Evolutionary conservation across 1,140 invertebrate species (phyloP).

Genomic region (Drosophila arizonae): DNA sequence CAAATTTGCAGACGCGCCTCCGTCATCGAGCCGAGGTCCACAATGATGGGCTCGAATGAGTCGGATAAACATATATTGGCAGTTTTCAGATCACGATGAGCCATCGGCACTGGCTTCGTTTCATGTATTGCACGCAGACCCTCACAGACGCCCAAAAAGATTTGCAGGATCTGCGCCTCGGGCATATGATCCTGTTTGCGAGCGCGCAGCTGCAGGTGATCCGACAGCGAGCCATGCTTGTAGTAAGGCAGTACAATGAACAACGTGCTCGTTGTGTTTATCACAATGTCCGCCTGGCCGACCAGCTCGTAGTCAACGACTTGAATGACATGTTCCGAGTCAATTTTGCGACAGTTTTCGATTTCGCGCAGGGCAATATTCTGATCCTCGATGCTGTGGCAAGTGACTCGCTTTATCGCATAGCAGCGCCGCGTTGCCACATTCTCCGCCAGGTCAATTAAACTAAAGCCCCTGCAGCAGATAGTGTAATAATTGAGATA

Average conservation of each 20-base stretch:
- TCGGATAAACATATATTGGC: slow-evolving; percentile 91
- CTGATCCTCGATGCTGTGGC: slow-evolving; percentile 91
- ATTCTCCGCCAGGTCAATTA: slow-evolving; percentile 91
- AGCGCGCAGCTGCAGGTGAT: slow-evolving; percentile 86
- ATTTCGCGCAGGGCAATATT: slow-evolving; percentile 89
- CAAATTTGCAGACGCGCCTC: slow-evolving; percentile 90
- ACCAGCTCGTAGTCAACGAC: slow-evolving; percentile 88
- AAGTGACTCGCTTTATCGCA: slow-evolving; percentile 92
- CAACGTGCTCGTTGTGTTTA: slow-evolving; percentile 89
- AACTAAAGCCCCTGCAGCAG: slow-evolving; percentile 90
- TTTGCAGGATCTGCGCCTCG: slow-evolving; percentile 86
- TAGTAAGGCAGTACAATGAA: slow-evolving; percentile 91
- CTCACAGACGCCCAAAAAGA: slow-evolving; percentile 90
- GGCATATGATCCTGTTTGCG: slow-evolving; percentile 86
- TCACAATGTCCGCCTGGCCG: slow-evolving; percentile 85
- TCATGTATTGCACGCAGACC: slow-evolving; percentile 90
- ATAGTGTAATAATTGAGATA: slow-evolving; percentile 28
- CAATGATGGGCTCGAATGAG: slow-evolving; percentile 89
- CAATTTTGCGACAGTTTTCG: slow-evolving; percentile 88
- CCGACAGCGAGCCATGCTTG: slow-evolving; percentile 90
- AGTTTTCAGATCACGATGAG: slow-evolving; percentile 93
- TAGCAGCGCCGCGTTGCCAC: slow-evolving; percentile 87
- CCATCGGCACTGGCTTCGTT: slow-evolving; percentile 88
- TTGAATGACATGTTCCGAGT: slow-evolving; percentile 91
- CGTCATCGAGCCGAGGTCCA: slow-evolving; percentile 93